Conservation (phyloP, 2,888 invertebrate species). For the Frankliniella fusca region DNA sequence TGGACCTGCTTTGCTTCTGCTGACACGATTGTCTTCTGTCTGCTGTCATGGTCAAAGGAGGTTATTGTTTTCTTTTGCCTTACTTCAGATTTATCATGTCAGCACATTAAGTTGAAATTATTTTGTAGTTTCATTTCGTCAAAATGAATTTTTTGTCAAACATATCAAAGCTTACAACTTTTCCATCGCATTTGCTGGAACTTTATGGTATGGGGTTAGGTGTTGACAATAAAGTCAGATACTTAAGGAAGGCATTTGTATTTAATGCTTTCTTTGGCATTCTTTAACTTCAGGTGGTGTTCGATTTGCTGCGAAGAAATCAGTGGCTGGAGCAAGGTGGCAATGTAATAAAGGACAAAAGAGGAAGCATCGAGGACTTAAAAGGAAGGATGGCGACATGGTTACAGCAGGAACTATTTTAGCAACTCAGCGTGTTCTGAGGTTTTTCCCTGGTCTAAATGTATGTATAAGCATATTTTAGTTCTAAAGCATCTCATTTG, state of each 20-base stretch:
- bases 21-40: no score
- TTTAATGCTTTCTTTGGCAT: no score
- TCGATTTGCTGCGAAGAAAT: neutral
- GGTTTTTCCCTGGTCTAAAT: slow-evolving; percentile 78
- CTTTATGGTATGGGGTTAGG: neutral
- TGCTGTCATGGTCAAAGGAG: no score
- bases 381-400: slow-evolving; percentile 64
- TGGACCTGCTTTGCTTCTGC: no score
- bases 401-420: slow-evolving; percentile 65
- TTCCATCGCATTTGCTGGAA: neutral
- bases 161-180: neutral
- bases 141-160: neutral
- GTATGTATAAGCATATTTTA: slow-evolving; percentile 50
- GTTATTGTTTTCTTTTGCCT: no score
- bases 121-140: neutral
- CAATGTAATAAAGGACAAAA: neutral
- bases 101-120: no score
- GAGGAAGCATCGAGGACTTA: slow-evolving; percentile 69
- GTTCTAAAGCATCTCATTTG: slow-evolving; percentile 29
- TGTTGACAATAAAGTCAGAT: no score
- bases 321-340: neutral
- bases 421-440: slow-evolving; percentile 61
- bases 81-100: no score
- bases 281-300: neutral
- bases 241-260: no score